A percentile compares a stretch with the other conserved stretches of the same genome.
phyloP scores from a whole-genome alignment of 2,888 invertebrate genomes.

The Sepioteuthis lessoniana region DNA sequence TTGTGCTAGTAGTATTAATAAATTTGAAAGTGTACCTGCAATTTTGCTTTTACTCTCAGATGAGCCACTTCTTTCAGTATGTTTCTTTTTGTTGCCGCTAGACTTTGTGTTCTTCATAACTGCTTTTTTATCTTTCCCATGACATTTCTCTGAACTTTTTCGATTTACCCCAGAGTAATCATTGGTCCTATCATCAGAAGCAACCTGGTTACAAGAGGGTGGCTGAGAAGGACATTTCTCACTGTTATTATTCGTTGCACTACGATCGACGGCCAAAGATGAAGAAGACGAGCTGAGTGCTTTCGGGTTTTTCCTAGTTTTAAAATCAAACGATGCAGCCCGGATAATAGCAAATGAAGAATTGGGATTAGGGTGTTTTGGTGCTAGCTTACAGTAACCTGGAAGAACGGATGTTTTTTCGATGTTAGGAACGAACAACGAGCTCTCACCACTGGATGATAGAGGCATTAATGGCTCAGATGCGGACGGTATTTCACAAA shows the following conservation, averaged over 20 bases:
- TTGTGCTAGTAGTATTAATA: slow-evolving; percentile 36
- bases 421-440: slow-evolving; percentile 11
- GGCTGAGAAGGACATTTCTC: slow-evolving; percentile 52
- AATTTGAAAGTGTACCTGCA: slow-evolving; percentile 58
- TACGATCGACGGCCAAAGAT: slow-evolving; percentile 14
- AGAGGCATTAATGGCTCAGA: background rate
- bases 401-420: background rate
- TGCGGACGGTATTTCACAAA: slow-evolving; percentile 34
- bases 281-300: slow-evolving; percentile 40
- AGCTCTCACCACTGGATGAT: slow-evolving; percentile 23
- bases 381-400: slow-evolving; percentile 35
- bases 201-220: background rate
- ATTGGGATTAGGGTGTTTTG: background rate
- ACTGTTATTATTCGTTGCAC: background rate
- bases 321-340: slow-evolving; percentile 47
- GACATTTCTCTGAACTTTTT: background rate
- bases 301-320: background rate
- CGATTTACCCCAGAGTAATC: slow-evolving; percentile 37
- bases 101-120: slow-evolving; percentile 1
- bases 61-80: slow-evolving; percentile 54
- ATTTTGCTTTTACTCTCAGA: slow-evolving; percentile 66
- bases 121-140: slow-evolving; percentile 3
- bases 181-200: slow-evolving; percentile 47
- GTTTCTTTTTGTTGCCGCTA: slow-evolving; percentile 24
- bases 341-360: slow-evolving; percentile 39